Conservation (phyloP, 2,113 vertebrate species). For the Neoarius graeffei region DNA sequence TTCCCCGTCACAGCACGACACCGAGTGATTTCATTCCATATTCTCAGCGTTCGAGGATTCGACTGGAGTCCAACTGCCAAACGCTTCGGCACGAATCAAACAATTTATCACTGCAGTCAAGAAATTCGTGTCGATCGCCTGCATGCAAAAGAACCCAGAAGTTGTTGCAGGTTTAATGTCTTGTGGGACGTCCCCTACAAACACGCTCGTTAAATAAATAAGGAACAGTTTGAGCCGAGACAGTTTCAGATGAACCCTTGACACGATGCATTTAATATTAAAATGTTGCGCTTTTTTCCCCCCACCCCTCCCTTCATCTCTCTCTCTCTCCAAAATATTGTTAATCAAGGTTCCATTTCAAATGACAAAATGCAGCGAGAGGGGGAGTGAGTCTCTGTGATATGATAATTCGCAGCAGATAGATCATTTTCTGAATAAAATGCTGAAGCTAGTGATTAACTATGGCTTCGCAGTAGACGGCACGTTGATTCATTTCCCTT, state of each 20-base stretch:
- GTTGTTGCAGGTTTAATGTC: not conserved
- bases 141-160: not conserved
- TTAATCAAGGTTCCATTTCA: constrained; percentile 56
- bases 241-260: constrained; percentile 37
- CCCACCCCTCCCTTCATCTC: not conserved
- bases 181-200: not conserved
- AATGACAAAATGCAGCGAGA: constrained; percentile 51
- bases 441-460: constrained; percentile 68
- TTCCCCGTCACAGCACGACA: not conserved
- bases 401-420: constrained; percentile 60
- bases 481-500: constrained; percentile 75
- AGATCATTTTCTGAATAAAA: constrained; percentile 67
- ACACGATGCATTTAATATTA: constrained; percentile 51
- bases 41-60: not conserved
- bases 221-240: constrained; percentile 11
- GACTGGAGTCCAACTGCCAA: not conserved
- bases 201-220: not conserved
- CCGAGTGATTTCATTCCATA: not conserved
- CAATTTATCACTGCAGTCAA: not conserved
- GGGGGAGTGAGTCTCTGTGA: constrained; percentile 58
- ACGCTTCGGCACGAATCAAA: not conserved
- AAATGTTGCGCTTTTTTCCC: constrained; percentile 20
- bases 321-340: constrained; percentile 37
- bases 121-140: not conserved
- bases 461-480: constrained; percentile 66